phyloP scores from a whole-genome alignment of 1,140 invertebrate genomes.

The Hypsibius dujardini region DNA sequence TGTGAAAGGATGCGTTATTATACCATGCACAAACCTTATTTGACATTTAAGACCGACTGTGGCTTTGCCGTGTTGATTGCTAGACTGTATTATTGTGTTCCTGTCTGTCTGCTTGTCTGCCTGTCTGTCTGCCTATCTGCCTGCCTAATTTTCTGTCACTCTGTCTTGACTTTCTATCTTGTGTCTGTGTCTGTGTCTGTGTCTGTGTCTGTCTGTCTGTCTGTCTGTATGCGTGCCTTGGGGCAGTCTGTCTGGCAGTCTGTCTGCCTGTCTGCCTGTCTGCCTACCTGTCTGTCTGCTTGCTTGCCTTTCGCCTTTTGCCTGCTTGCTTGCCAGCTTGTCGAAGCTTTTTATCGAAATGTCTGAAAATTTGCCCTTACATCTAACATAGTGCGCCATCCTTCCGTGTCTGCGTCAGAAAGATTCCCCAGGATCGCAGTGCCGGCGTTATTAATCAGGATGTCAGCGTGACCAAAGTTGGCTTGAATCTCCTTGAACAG shows the following conservation, averaged over 20 bases:
- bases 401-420: constrained; percentile 31
- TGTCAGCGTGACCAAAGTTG: constrained; percentile 29
- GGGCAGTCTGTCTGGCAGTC: too few species aligned
- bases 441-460: constrained; percentile 33
- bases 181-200: not conserved
- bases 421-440: constrained; percentile 27
- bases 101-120: too few species aligned
- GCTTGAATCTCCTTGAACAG: constrained; percentile 29
- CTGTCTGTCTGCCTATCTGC: too few species aligned
- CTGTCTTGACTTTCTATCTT: not conserved
- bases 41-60: not conserved
- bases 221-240: not conserved
- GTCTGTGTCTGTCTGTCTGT: not conserved
- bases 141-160: not conserved
- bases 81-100: not conserved
- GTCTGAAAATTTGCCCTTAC: not conserved
- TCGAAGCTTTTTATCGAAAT: not conserved
- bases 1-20: not conserved
- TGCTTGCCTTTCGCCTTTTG: not conserved
- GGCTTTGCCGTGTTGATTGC: not conserved
- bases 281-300: not conserved
- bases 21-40: not conserved
- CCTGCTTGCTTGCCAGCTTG: not conserved
- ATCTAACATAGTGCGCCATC: constrained; percentile 30
- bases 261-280: not conserved